Evolutionary conservation across 2,888 invertebrate species (phyloP), one percentile per base, ranked within the genome.

Genomic region (Argyresthia goedartella): DNA sequence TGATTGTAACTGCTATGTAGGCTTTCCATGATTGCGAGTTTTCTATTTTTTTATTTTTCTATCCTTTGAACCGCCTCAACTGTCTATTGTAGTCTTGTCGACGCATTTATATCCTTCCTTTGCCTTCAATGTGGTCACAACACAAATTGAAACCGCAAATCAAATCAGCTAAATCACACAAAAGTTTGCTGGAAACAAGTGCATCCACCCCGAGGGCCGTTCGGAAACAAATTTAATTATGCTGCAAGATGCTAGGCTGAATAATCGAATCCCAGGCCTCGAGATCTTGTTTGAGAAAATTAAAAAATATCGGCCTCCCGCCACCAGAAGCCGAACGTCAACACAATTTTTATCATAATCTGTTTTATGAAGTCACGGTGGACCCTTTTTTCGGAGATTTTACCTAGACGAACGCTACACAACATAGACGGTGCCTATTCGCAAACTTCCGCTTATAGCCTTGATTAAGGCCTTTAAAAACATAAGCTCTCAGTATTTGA

Each of bases 291-390:
- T 80, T 73, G 73, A 69, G 81, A 81, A 84, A 85, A 84, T 82
- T 81, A 82, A 85, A 85, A 85, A 78, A 81, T 77, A 80, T 70
- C 64, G 71, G 14, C 52, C 70, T 65, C 64, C 67, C 66, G 64
- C 61, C 61, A 59, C 57, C 65, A 63, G 67, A 64, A 67, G 67
- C 63, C 60, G 65, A 65, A 75, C 82, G 84, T 84, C 85, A 80
- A 71, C 71, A 68, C 81, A 81, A 84, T 82, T 82, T 80, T 76
- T 73, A 66, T 73, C 73, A 67, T 79, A 81, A 84, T 84, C 81
- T 78, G 73, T 82, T 75, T 76, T 74, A 77, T 76, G 76, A 79
- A 71, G 71, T 67, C 69, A 71, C 62, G 60, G 66, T 61, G 58
- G 52, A 61, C 53, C 66, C 69, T 74, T 69, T 68, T 74, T 67